phyloP scores from a whole-genome alignment of 2,113 vertebrate species.

The Atrichornis clamosus region DNA sequence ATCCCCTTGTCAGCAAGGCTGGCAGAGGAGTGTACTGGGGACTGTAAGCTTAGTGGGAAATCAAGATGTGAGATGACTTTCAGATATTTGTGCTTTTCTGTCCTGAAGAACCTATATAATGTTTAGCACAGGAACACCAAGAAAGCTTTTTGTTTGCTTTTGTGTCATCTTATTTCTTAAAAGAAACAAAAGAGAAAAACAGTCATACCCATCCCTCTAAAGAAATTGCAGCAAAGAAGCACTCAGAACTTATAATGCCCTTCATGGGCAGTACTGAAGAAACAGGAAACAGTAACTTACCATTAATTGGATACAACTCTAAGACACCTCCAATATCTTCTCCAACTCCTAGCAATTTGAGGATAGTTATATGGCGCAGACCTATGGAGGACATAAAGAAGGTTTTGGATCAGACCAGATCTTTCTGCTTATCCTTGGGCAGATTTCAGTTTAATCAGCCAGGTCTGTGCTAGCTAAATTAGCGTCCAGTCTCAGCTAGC shows the following conservation, averaged over 20 bases:
- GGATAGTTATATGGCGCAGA: slow-evolving; percentile 90
- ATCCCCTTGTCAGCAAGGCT: neutral
- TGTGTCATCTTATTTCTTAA: neutral
- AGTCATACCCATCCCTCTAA: neutral
- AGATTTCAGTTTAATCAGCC: neutral
- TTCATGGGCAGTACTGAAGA: neutral
- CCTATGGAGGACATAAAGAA: slow-evolving; percentile 71
- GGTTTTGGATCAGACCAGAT: neutral
- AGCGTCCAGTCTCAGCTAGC: neutral
- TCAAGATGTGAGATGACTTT: neutral
- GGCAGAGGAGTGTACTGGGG: neutral
- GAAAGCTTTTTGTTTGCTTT: neutral
- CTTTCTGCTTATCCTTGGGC: neutral
- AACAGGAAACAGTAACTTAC: slow-evolving; percentile 71
- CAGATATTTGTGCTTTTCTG: neutral
- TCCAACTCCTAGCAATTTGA: slow-evolving; percentile 89
- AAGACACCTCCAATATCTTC: slow-evolving; percentile 85
- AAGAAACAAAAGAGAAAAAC: neutral
- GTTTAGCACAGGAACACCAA: neutral
- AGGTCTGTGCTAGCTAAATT: neutral
- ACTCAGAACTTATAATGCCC: neutral
- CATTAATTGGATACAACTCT: slow-evolving; percentile 96
- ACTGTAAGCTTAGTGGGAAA: neutral
- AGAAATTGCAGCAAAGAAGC: neutral
- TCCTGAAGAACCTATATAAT: neutral